Conservation (phyloP, 2,797 vertebrate genomes). For the Harpagifer antarcticus region DNA sequence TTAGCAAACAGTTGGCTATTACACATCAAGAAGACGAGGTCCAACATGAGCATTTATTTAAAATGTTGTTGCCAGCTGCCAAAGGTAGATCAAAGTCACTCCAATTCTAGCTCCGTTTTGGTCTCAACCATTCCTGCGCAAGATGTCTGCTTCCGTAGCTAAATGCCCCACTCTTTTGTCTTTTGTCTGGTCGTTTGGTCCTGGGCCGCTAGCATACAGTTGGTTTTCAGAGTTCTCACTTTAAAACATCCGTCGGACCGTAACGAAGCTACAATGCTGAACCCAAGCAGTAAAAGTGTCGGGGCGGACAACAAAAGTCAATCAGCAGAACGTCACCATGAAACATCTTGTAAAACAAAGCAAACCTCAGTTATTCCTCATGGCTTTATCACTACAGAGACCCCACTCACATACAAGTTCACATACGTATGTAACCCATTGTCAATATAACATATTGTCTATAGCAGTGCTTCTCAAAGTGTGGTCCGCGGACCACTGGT, state of each 20-base stretch:
- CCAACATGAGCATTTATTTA: neutral
- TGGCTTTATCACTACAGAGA: neutral
- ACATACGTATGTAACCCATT: neutral
- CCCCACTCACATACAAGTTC: neutral
- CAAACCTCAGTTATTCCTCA: neutral
- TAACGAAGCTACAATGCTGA: neutral
- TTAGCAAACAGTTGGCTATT: neutral
- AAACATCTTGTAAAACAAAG: neutral
- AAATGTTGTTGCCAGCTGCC: neutral
- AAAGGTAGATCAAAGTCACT: neutral
- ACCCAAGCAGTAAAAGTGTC: neutral
- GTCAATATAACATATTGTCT: slow-evolving; percentile 22
- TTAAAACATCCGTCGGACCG: too few relatives aligned
- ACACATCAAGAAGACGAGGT: neutral
- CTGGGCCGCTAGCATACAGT: neutral
- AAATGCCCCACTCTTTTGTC: neutral
- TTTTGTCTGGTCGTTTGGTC: neutral
- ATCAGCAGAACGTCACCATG: neutral
- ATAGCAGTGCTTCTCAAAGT: too few relatives aligned
- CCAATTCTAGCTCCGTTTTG: neutral
- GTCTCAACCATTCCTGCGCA: slow-evolving; percentile 6
- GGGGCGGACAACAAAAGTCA: neutral
- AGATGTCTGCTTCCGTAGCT: neutral
- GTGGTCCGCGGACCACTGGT: too few relatives aligned
- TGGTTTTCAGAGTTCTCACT: neutral